phyloP scores from a whole-genome alignment of 2,888 invertebrate genomes.

The Sarcophaga subvicina region DNA sequence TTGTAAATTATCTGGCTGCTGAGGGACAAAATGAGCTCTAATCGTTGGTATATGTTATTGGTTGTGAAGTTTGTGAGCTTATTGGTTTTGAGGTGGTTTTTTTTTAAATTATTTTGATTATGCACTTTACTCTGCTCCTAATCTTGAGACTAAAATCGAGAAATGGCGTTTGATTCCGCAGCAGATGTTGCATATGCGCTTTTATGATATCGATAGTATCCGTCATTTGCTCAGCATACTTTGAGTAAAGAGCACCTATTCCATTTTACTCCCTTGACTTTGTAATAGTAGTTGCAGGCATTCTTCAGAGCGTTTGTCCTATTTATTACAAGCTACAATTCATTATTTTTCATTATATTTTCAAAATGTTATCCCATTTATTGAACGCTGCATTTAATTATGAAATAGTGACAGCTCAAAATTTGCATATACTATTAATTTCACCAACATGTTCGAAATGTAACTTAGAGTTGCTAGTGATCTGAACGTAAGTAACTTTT shows the following conservation, averaged over 20 bases:
- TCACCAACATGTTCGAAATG: constrained; percentile 5
- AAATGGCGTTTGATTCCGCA: not conserved
- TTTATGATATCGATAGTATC: not conserved
- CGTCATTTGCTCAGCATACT: not conserved
- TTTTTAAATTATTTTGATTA: not conserved
- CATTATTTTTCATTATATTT: too few species aligned
- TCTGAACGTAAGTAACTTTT: not conserved
- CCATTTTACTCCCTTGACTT: not conserved
- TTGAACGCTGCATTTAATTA: too few species aligned
- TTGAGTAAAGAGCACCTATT: not conserved
- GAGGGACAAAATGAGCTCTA: not conserved
- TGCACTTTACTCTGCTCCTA: not conserved
- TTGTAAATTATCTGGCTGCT: not conserved
- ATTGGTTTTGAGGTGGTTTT: not conserved
- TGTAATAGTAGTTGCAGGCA: not conserved
- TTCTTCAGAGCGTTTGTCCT: too few species aligned
- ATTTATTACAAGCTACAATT: too few species aligned
- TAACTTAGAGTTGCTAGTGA: not conserved
- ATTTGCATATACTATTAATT: not conserved
- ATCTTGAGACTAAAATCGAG: not conserved
- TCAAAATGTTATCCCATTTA: not conserved
- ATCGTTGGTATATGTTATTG: not conserved
- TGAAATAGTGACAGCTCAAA: not conserved
- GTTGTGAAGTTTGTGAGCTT: not conserved
- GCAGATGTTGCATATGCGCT: not conserved